Evolutionary conservation across 2,888 invertebrate species (phyloP).

Genomic region (Caenorhabditis becei): DNA sequence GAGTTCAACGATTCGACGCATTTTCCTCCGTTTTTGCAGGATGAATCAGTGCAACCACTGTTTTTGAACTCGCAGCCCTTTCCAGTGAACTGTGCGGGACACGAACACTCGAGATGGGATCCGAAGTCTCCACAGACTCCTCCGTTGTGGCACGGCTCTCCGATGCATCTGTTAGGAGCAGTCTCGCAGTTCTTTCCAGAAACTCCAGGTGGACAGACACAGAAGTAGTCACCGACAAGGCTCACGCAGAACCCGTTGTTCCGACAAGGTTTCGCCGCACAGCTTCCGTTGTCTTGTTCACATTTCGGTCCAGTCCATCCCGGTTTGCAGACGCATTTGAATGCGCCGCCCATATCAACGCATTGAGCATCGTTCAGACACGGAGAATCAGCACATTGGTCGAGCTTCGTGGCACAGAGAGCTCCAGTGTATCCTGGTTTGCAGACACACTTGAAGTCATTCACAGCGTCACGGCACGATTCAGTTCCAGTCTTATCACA

Average conservation of each 20-base stretch:
- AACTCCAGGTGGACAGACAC: slow-evolving; percentile 87
- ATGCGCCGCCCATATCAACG: slow-evolving; percentile 85
- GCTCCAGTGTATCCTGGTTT: slow-evolving; percentile 91
- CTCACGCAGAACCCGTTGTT: slow-evolving; percentile 95
- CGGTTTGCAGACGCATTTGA: slow-evolving; percentile 91
- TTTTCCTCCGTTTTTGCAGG: slow-evolving; percentile 78
- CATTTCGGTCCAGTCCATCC: slow-evolving; percentile 84
- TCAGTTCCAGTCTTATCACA: slow-evolving; percentile 61
- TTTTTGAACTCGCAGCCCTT: slow-evolving; percentile 70
- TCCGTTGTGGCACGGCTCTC: slow-evolving; percentile 95
- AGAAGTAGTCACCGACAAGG: slow-evolving; percentile 92
- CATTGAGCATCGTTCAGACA: slow-evolving; percentile 88
- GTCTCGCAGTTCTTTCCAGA: slow-evolving; percentile 97
- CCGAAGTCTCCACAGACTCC: slow-evolving; percentile 97
- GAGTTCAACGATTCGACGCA: slow-evolving; percentile 83
- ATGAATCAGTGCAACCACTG: slow-evolving; percentile 71
- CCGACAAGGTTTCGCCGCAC: slow-evolving; percentile 91
- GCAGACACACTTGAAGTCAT: slow-evolving; percentile 88
- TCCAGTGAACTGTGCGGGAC: slow-evolving; percentile 84
- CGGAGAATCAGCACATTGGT: slow-evolving; percentile 86
- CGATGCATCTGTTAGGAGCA: slow-evolving; percentile 94
- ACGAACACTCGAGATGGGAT: slow-evolving; percentile 94
- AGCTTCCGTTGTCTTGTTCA: slow-evolving; percentile 92
- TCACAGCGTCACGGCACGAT: slow-evolving; percentile 88
- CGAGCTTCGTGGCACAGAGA: slow-evolving; percentile 87